A percentile compares a stretch with the other conserved stretches of the same genome.
phyloP scores from a whole-genome alignment of 2,888 invertebrate genomes.

The Tholera decimalis region DNA sequence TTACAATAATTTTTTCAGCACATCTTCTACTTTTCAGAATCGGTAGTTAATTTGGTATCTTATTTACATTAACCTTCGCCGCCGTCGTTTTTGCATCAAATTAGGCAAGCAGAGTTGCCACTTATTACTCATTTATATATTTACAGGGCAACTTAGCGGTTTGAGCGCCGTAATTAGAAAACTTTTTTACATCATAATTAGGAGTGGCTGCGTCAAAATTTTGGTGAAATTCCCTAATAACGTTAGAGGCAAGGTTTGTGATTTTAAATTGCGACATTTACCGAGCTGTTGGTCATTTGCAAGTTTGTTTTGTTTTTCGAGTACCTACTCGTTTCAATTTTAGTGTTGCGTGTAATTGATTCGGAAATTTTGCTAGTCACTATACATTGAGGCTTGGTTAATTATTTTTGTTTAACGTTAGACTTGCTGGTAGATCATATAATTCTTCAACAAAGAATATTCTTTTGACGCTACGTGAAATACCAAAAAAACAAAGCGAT shows the following conservation, averaged over 20 bases:
- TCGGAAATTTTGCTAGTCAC: slow-evolving; percentile 2
- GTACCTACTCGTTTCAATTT: slow-evolving; percentile 1
- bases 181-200: slow-evolving; percentile 71
- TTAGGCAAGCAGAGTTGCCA: slow-evolving; percentile 55
- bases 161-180: slow-evolving; percentile 73
- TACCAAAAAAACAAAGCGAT: slow-evolving; percentile 27
- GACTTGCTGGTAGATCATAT: not conserved
- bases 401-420: not conserved
- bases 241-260: slow-evolving; percentile 62
- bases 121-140: slow-evolving; percentile 71
- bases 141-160: slow-evolving; percentile 70
- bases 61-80: slow-evolving; percentile 33
- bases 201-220: slow-evolving; percentile 63
- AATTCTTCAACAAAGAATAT: not conserved
- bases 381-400: not conserved
- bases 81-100: slow-evolving; percentile 51
- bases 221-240: slow-evolving; percentile 55
- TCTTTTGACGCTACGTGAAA: not conserved
- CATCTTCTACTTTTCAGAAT: slow-evolving; percentile 9
- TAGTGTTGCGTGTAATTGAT: slow-evolving; percentile 36
- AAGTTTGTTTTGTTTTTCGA: slow-evolving; percentile 43
- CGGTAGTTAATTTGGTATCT: slow-evolving; percentile 23
- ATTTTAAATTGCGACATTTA: slow-evolving; percentile 62
- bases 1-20: slow-evolving; percentile 15
- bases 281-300: slow-evolving; percentile 50